A percentile compares a stretch with the other conserved stretches of the same genome.
Evolutionary conservation across 2,888 invertebrate genomes (phyloP).

Genomic region (Lobophora halterata): DNA sequence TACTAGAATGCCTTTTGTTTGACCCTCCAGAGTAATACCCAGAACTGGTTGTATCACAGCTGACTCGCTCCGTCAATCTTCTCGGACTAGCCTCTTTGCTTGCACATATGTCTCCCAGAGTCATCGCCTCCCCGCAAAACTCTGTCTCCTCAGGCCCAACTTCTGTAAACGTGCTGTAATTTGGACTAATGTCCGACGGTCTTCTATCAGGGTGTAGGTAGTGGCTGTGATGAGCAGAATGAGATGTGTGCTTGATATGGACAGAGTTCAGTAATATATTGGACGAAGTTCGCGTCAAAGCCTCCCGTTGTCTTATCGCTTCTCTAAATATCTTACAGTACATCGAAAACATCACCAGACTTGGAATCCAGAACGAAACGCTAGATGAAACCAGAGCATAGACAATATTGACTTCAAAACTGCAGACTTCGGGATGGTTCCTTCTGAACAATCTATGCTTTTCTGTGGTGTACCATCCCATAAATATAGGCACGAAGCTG

Average conservation of each 20-base stretch:
- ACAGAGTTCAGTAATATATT: slow-evolving; percentile 92
- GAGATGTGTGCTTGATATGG: slow-evolving; percentile 89
- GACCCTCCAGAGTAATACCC: slow-evolving; percentile 76
- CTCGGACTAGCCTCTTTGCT: slow-evolving; percentile 76
- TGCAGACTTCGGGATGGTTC: slow-evolving; percentile 87
- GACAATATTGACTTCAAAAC: slow-evolving; percentile 91
- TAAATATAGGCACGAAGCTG: slow-evolving; percentile 96
- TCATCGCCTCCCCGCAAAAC: slow-evolving; percentile 67
- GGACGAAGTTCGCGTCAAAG: slow-evolving; percentile 91
- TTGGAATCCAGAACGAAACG: slow-evolving; percentile 96
- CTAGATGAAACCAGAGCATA: slow-evolving; percentile 94
- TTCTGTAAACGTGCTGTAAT: slow-evolving; percentile 76
- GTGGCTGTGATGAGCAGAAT: slow-evolving; percentile 83
- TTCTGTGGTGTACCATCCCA: slow-evolving; percentile 96
- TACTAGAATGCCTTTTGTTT: slow-evolving; percentile 70
- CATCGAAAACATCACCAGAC: slow-evolving; percentile 95
- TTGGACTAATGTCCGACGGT: slow-evolving; percentile 73
- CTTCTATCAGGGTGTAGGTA: slow-evolving; percentile 71
- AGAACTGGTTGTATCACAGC: slow-evolving; percentile 75
- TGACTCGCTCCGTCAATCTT: slow-evolving; percentile 64
- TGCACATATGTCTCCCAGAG: slow-evolving; percentile 67
- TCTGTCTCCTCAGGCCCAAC: slow-evolving; percentile 73
- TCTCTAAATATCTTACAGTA: slow-evolving; percentile 92
- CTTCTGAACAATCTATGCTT: slow-evolving; percentile 85
- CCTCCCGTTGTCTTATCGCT: slow-evolving; percentile 90